phyloP scores from a whole-genome alignment of 2,888 invertebrate genomes.

The Heliconius hortense region DNA sequence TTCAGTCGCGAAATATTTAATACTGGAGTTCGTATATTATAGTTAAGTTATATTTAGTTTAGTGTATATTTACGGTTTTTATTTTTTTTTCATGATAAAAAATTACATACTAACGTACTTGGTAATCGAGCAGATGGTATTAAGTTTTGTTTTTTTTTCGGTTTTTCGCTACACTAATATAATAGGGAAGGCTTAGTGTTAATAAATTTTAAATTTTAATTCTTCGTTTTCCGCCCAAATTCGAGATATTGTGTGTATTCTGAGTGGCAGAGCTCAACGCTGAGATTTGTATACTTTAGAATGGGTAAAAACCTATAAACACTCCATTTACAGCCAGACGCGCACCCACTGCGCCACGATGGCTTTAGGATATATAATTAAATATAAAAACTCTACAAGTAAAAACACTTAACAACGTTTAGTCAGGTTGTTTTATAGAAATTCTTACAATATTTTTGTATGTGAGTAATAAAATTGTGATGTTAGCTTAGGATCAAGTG shows the following conservation, averaged over 20 bases:
- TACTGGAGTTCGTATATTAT: slow-evolving; percentile 1
- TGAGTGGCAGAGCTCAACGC: background rate
- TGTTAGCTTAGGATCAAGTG: slow-evolving; percentile 31
- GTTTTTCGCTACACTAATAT: background rate
- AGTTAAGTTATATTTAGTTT: background rate
- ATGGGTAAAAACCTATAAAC: background rate
- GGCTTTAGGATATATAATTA: background rate
- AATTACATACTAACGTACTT: too few species aligned
- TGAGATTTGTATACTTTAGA: background rate
- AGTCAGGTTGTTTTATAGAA: background rate
- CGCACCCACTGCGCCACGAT: background rate
- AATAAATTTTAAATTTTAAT: too few species aligned
- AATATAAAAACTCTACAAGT: background rate
- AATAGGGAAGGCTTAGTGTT: background rate
- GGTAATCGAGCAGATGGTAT: too few species aligned
- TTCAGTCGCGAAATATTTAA: slow-evolving; percentile 20
- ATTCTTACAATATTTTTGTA: slow-evolving; percentile 8
- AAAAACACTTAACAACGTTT: background rate
- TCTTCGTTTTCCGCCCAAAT: background rate
- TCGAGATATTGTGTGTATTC: background rate
- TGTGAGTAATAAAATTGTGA: slow-evolving; percentile 14
- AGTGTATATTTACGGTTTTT: background rate
- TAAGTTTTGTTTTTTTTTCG: background rate
- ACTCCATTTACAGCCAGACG: background rate
- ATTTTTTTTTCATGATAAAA: too few species aligned